Base-by-base conservation (phyloP, 2,888 invertebrate species). In the Leptinotarsa rubiginosa region DNA sequence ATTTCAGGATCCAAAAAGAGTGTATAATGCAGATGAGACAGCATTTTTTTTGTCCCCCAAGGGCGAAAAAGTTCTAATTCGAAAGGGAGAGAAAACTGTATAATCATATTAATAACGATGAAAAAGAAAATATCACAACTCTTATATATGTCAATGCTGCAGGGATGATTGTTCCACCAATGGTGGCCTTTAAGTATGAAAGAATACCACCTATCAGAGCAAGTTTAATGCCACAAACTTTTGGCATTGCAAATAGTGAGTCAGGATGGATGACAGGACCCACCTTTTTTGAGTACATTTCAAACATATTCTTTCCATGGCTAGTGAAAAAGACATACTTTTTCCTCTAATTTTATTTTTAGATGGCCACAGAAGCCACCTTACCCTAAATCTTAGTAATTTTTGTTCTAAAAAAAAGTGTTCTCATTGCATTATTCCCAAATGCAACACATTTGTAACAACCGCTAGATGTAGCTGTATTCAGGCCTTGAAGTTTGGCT, bases 191-290 rank as follows among this genome's bases (percentile, higher is more conserved):
- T n/a, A n/a, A n/a, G n/a, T n/a, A n/a, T n/a, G n/a, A n/a, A n/a
- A n/a, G n/a, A n/a, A n/a, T n/a, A n/a, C n/a, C 66, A 66, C 49
- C 31, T 31, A 47, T 41, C 15, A 65, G 41, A 66, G 22, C 49
- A 1, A 66, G 49, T 49, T 47, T 47, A 47, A 66, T 66, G 47
- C 66, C 66, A 12, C 47, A 5, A 41, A 66, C 22, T 7, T 66
- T 47, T 47, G 49, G 66, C 49, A 66, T 66, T 47, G 66, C 22
- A 66, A 66, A 65, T n/a, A n/a, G n/a, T n/a, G n/a, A 88, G 13
- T 84, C 78, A 65, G 87, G 87, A 15, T 88, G 88, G 88, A 89
- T 86, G 87, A 88, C 85, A 16, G 79, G 82, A 3, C 85, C 85
- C 76, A 83, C 81, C 4, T 88, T 80, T 87, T 79, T 77, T n/a